Base-by-base conservation (phyloP, 2,888 invertebrate species). In the Sesamia inferens region DNA sequence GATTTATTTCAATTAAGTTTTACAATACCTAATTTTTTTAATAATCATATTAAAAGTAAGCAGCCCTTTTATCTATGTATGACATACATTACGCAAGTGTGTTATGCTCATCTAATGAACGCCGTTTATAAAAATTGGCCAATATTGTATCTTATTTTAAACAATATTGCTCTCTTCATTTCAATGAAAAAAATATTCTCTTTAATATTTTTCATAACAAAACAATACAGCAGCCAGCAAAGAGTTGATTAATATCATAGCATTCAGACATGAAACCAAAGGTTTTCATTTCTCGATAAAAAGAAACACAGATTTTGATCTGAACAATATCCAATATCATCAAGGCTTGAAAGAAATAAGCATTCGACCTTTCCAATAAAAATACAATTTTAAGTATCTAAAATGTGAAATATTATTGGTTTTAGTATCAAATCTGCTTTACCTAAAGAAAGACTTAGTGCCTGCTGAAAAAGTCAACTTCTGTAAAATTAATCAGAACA, bases 231-330 rank as follows among this genome's bases (percentile, higher is more conserved):
- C 16, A 22, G 54, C 10, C 70, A 47, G 67, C 24, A 47, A 63
- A 73, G 62, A 74, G 76, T 57, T 75, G 74, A 81, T 83, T 85
- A 78, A 69, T 66, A 75, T 55, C 68, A 66, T 4, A 59, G 75
- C 67, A 71, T 74, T 69, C 58, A 42, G 68, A 67, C 47, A 81
- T 47, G 48, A 68, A 68, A 68, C 48, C 51, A n/a, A 59, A 57
- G 31, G 16, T 63, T 66, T 68, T 77, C 74, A 77, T 70, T 71
- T 68, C 57, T 55, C 14, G 65, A 78, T 67, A 54, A 66, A 72
- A 69, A 75, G 10, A 6, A 65, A 76, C 51, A 58, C 57, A 42
- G 48, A 67, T 47, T 70, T 51, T 39, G 2, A 48, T 65, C 6
- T 42, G 42, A 59, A 76, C 44, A 70, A 55, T 51, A 47, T 70